phyloP scores from a whole-genome alignment of 2,888 invertebrate genomes.

The Odontomyia ornata region DNA sequence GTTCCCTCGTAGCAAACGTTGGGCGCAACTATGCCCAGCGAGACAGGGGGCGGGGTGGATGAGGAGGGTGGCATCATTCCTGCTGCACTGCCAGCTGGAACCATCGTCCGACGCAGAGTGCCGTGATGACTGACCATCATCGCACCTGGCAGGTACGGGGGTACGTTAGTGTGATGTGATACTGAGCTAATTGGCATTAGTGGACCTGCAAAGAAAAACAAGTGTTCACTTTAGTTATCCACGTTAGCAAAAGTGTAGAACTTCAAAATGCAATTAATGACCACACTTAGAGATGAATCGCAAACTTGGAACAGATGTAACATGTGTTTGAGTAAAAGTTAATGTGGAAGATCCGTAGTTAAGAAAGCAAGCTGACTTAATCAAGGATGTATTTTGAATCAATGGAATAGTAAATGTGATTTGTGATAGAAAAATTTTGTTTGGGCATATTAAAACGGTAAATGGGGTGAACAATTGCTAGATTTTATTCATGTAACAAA shows the following conservation, averaged over 20 bases:
- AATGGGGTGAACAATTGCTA: not conserved
- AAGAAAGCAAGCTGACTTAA: no score
- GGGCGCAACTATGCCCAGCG: constrained; percentile 52
- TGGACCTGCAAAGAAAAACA: constrained; percentile 53
- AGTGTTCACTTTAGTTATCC: not conserved
- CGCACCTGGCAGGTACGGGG: constrained; percentile 59
- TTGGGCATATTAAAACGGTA: not conserved
- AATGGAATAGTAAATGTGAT: no score
- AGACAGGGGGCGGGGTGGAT: constrained; percentile 53
- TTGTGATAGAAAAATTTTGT: no score
- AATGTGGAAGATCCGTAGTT: no score
- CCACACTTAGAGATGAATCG: no score
- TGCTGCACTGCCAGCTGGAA: constrained; percentile 60
- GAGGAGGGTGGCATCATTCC: constrained; percentile 53
- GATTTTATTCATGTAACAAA: not conserved
- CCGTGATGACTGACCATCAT: constrained; percentile 61
- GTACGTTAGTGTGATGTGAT: constrained; percentile 55
- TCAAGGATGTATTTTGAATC: no score
- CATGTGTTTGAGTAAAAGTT: no score
- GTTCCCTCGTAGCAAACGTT: constrained; percentile 61
- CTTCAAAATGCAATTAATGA: no score
- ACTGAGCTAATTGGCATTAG: constrained; percentile 58
- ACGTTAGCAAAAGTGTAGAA: not conserved
- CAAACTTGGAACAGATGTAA: no score
- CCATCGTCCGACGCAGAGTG: constrained; percentile 59